Evolutionary conservation across 1,140 invertebrate species (phyloP), one percentile per base, ranked within the genome.

Genomic region (Brachionus rotundiformis): DNA sequence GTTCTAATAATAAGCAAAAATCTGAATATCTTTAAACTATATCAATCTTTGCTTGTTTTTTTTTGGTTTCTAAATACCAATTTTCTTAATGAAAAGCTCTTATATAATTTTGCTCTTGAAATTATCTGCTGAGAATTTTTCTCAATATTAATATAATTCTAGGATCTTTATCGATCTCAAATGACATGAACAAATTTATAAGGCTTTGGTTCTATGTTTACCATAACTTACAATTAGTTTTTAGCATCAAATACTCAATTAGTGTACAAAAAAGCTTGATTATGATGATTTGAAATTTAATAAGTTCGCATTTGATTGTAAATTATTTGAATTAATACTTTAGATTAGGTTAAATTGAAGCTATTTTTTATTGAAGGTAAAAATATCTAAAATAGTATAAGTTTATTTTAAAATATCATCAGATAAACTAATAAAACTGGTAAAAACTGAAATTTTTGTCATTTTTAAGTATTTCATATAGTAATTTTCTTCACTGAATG

Each of bases 1-100:
- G 47, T 49, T 49, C 47, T 49, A 49, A 49, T 49, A 49, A 49
- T 49, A 49, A 49, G 47, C 47, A 49, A n/a, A 49, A 49, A 49
- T 19, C 47, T 49, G 47, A 49, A 49, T 49, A 49, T 49, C 47
- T 49, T 49, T 16, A 16, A 16, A 16, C 16, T 49, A 7, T 11
- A 49, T 49, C 16, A 49, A 19, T 49, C 6, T 49, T 49, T 16
- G 1, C 16, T 6, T 49, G 47, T 49, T 49, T 47, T n/a, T 49
- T 49, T 49, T 49, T 49, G 16, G 16, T 16, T 16, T 49, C 47
- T 49, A 49, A 49, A 49, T 49, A 49, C 47, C 47, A 49, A 49
- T 49, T 49, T 16, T 16, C 47, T 49, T 49, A 49, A 49, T 49
- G 16, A 49, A 49, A 47, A 49, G 47, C 16, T 49, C 47, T 49